Conservation (phyloP, 2,888 invertebrate species). For the Ormyrus pomaceus region DNA sequence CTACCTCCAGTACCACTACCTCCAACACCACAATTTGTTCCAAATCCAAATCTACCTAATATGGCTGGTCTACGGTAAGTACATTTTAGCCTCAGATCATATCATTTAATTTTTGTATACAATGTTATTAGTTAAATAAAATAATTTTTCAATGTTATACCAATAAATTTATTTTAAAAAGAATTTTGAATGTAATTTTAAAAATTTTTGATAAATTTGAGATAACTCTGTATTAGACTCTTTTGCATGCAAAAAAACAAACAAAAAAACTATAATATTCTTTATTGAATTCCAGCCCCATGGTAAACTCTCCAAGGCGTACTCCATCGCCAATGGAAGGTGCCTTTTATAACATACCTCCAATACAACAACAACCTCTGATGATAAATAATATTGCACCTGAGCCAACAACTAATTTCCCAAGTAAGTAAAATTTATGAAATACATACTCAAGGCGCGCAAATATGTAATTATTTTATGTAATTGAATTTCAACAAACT, state of each 20-base stretch:
- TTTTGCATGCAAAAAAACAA: not conserved
- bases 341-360: conserved; percentile 60
- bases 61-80: conserved; percentile 40
- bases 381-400: not conserved
- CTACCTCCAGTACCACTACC: conserved; percentile 51
- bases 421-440: conserved; percentile 16
- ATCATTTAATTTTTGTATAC: no score
- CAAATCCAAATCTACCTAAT: conserved; percentile 45
- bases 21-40: conserved; percentile 59
- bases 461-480: not conserved
- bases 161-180: no score
- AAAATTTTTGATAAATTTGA: not conserved
- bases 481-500: not conserved
- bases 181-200: no score
- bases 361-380: conserved; percentile 57
- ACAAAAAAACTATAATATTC: not conserved
- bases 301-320: conserved; percentile 63
- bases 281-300: conserved; percentile 59
- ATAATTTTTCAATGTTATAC: no score
- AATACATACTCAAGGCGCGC: not conserved
- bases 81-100: not conserved
- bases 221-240: not conserved
- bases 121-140: no score
- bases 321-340: conserved; percentile 67
- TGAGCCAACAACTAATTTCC: conserved; percentile 11